Conservation (phyloP, 1,140 invertebrate genomes). For the Melanaphis sacchari region DNA sequence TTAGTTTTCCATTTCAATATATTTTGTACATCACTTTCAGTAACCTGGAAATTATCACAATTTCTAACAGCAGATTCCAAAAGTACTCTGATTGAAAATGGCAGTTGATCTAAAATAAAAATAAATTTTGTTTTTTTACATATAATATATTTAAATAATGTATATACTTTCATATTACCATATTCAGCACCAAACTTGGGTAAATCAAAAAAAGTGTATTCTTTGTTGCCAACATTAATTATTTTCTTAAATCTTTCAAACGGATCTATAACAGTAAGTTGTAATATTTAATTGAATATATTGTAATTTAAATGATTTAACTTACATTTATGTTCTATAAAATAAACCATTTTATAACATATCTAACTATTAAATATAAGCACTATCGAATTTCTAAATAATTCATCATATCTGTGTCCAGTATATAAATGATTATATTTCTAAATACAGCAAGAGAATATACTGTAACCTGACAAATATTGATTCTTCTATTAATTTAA, state of each 20-base stretch:
- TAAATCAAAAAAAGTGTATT: constrained; percentile 81
- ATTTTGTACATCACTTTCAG: constrained; percentile 85
- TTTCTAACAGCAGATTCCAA: constrained; percentile 95
- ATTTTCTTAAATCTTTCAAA: constrained; percentile 74
- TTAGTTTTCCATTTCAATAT: constrained; percentile 90
- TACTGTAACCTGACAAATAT: too few species aligned
- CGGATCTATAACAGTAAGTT: constrained; percentile 68
- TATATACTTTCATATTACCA: constrained; percentile 68
- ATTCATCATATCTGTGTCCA: too few species aligned
- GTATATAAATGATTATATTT: too few species aligned
- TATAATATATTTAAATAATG: constrained; percentile 12
- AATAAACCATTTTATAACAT: too few species aligned
- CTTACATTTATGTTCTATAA: too few species aligned
- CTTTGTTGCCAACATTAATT: constrained; percentile 71
- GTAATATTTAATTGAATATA: background rate
- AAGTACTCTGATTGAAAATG: constrained; percentile 91
- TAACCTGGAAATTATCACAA: constrained; percentile 94
- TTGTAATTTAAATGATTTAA: too few species aligned
- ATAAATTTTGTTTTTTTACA: background rate
- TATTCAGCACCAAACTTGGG: constrained; percentile 74
- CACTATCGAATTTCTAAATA: too few species aligned
- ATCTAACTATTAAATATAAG: too few species aligned
- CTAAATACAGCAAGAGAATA: too few species aligned
- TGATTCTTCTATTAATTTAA: too few species aligned
- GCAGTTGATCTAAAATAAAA: constrained; percentile 74